Base-by-base conservation (phyloP, 2,113 vertebrate genomes). In the Oreotrochilus melanogaster region DNA sequence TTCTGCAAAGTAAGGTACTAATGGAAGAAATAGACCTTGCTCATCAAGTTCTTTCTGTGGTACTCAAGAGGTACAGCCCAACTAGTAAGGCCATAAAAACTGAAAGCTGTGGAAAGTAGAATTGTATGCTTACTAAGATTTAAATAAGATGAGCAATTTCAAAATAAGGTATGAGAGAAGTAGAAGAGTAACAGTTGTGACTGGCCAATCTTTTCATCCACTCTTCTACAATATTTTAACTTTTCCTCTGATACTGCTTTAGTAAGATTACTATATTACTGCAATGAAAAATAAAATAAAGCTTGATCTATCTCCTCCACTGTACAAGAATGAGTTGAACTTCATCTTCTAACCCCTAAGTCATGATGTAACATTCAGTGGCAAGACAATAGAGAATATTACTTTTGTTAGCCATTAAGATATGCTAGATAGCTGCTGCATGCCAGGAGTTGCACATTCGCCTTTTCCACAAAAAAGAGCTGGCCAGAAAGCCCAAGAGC, bases 161-260 rank as follows among this genome's bases (percentile, higher is more conserved):
- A 65, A 81, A 73, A 47, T 10, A 70, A 92, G 81, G 51, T 5
- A 18, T 17, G 7, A 47, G 7, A 65, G 28, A 76, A 88, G 13
- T 7, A 61, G 25, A 57, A 1, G 3, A 50, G 37, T 7, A 60
- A 57, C 3, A 22, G 11, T 54, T 69, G 73, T 18, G 72, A 90
- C 76, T 54, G 33, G 10, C 5, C 37, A 27, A 35, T 58, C 14
- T 61, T 82, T 81, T 66, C 25, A 28, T 42, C 42, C 1, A 22
- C 2, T 28, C 1, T 82, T 61, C 14, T 0, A 0, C 42, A 22
- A 22, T 6, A 86, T 60, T 74, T 74, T 70, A 7, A 47, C n/a
- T 62, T 64, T 35, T 75, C 21, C 30, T 54, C 28, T 74, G 42
- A n/a, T n/a, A 25, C 6, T 18, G 7, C 10, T 70, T 82, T 57